Base-by-base conservation (phyloP, 2,113 vertebrate species). In the Etia nguti region DNA sequence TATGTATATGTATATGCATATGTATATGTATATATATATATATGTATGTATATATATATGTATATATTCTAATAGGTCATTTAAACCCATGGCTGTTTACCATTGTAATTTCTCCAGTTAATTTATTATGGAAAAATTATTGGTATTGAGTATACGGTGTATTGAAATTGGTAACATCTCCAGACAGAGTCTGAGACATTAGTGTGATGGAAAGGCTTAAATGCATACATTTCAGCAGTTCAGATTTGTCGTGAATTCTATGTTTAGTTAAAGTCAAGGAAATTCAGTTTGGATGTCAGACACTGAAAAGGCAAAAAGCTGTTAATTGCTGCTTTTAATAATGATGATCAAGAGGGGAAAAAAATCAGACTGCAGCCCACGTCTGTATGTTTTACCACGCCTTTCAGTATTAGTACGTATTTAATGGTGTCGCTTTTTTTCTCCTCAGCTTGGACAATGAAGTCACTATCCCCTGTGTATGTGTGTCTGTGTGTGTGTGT, bases 381-480 rank as follows among this genome's bases (percentile, higher is more conserved):
- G 38, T 57, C 26, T 86, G 55, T 59, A 82, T 62, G 80, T 26
- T 59, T 56, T 18, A 36, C 57, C 60, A n/a, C 2, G n/a, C 50
- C 56, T 90, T 82, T 88, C 38, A 46, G 73, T 73, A 57, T 62
- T 9, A 10, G 3, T 79, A 24, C 26, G 10, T 79, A 56, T 85
- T 56, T 80, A 70, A 82, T 41, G 59, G 16, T 65, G 50, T 77
- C 0, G 10, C 79, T 87, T 88, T 81, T 70, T 79, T 90, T 86
- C 82, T 79, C 50, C 50, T 77, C 54, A 50, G 10, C 10, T 52
- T 50, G 9, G 48, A 79, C 46, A 80, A 82, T 84, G 79, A 82
- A 91, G 73, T 83, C 85, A 41, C 59, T 34, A 7, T 86, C 36
- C 55, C 10, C 46, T 81, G 70, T 80, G 80, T 52, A 80, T 83